Evolutionary conservation across 2,888 invertebrate species (phyloP).

Genomic region (Anorthoa munda): DNA sequence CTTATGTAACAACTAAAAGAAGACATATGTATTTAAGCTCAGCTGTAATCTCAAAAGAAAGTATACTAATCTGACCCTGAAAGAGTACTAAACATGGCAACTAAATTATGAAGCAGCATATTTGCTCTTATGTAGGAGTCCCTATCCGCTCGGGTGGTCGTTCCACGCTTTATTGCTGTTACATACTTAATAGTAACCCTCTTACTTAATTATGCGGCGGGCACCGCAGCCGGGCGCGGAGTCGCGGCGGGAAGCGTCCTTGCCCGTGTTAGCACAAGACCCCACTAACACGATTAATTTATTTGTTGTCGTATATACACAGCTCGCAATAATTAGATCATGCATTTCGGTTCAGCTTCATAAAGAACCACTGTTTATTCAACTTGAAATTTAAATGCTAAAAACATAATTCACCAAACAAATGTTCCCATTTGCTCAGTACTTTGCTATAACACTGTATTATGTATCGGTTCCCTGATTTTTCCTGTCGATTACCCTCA

Average conservation of each 20-base stretch:
- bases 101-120: conserved; percentile 80
- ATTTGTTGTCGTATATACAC: conserved; percentile 80
- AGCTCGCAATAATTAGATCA: conserved; percentile 76
- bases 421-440: conserved; percentile 39
- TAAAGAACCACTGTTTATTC: conserved; percentile 60
- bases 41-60: conserved; percentile 35
- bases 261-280: conserved; percentile 80
- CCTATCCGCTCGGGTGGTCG: conserved; percentile 77
- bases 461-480: conserved; percentile 68
- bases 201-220: conserved; percentile 89
- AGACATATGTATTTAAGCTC: conserved; percentile 11
- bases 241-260: conserved; percentile 77
- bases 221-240: conserved; percentile 72
- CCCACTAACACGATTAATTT: conserved; percentile 84
- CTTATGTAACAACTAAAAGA: neutral
- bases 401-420: conserved; percentile 40
- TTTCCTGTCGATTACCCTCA: conserved; percentile 71
- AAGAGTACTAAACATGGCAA: conserved; percentile 70
- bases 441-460: conserved; percentile 56
- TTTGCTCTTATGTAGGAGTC: conserved; percentile 80
- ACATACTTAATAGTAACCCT: conserved; percentile 89
- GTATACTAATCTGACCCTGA: conserved; percentile 53
- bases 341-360: conserved; percentile 64
- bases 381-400: conserved; percentile 48
- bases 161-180: conserved; percentile 85